phyloP scores from a whole-genome alignment of 2,797 vertebrate species.

The Aplochiton taeniatus region DNA sequence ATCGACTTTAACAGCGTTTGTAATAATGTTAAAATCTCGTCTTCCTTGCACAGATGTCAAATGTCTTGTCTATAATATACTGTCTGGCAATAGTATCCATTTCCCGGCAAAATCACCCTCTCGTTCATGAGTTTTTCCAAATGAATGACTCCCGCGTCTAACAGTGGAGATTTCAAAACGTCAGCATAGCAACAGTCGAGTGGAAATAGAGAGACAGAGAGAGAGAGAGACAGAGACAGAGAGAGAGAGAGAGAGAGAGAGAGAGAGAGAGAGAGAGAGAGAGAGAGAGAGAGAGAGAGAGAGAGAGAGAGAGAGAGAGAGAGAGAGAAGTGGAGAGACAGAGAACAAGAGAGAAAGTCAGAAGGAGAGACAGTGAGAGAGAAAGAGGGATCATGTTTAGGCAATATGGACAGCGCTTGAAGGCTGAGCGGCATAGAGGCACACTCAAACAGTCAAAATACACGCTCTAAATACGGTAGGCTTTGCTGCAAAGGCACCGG shows the following conservation, averaged over 20 bases:
- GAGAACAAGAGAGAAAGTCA: slow-evolving; percentile 3
- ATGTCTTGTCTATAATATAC: slow-evolving; percentile 29
- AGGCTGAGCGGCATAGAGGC: slow-evolving; percentile 23
- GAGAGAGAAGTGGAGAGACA: slow-evolving; percentile 16
- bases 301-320: slow-evolving; percentile 14
- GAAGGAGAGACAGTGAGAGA: slow-evolving; percentile 8
- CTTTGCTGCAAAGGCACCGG: slow-evolving; percentile 10
- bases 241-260: not conserved
- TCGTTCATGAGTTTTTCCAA: slow-evolving; percentile 34
- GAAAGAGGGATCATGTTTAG: slow-evolving; percentile 12
- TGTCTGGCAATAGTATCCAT: slow-evolving; percentile 27
- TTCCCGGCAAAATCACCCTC: slow-evolving; percentile 29
- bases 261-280: slow-evolving; percentile 6
- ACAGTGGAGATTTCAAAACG: slow-evolving; percentile 32
- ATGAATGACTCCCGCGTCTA: slow-evolving; percentile 41
- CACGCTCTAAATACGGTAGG: slow-evolving; percentile 22
- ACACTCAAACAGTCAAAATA: slow-evolving; percentile 21
- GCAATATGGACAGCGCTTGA: slow-evolving; percentile 26
- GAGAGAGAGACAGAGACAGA: slow-evolving; percentile 4
- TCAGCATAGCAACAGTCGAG: slow-evolving; percentile 30
- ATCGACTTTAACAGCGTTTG: slow-evolving; percentile 7
- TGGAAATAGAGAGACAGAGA: slow-evolving; percentile 16
- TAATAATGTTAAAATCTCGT: slow-evolving; percentile 19
- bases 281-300: slow-evolving; percentile 6
- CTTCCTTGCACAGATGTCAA: slow-evolving; percentile 25